Evolutionary conservation across 1,140 invertebrate species (phyloP).

Genomic region (Drosophila carrolli): DNA sequence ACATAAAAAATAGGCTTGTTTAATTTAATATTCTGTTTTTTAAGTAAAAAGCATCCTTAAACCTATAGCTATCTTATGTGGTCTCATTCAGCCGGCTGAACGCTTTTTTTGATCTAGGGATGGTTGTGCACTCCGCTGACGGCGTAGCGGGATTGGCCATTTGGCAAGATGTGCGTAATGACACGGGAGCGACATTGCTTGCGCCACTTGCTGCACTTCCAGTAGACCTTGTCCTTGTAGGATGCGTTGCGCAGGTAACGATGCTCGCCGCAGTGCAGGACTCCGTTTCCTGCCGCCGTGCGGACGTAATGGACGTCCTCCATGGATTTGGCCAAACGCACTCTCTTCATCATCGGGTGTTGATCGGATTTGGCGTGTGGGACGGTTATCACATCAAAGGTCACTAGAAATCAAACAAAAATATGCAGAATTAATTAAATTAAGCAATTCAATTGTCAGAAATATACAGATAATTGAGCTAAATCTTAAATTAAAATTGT

Average conservation of each 20-base stretch:
- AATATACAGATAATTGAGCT: neutral
- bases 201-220: conserved; percentile 84
- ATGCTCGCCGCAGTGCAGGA: conserved; percentile 72
- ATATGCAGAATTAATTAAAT: conserved; percentile 11
- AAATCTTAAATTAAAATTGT: neutral
- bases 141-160: conserved; percentile 50
- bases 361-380: neutral
- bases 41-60: neutral
- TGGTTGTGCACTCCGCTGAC: conserved; percentile 79
- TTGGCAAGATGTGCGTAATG: conserved; percentile 63
- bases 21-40: conserved; percentile 3
- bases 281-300: conserved; percentile 70
- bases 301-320: conserved; percentile 60
- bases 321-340: conserved; percentile 50
- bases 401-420: conserved; percentile 32
- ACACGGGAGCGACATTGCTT: conserved; percentile 73
- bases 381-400: conserved; percentile 35
- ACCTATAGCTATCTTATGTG: conserved; percentile 2
- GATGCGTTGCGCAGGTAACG: conserved; percentile 78
- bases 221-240: conserved; percentile 81
- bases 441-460: neutral
- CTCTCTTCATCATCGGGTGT: conserved; percentile 52
- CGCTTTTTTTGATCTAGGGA: conserved; percentile 7
- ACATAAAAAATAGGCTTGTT: conserved; percentile 2
- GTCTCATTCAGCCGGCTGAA: conserved; percentile 6